Base-by-base conservation (phyloP, 1,140 invertebrate genomes). In the Apis dorsata region DNA sequence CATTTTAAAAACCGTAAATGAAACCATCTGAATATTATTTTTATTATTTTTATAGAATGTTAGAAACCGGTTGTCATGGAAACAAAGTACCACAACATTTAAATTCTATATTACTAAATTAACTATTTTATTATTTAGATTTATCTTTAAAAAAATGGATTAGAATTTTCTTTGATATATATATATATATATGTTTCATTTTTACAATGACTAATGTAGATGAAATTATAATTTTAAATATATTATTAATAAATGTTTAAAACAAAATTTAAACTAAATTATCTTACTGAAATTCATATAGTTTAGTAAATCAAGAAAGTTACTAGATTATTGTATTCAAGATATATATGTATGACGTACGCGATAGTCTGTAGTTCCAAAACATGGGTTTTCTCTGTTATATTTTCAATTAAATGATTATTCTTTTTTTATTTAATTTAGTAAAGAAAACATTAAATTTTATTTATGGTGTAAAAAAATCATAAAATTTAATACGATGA, bases 341-440 rank as follows among this genome's bases (percentile, higher is more conserved):
- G 62, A 80, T 70, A 79, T 78, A 82, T 62, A 80, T 85, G 68
- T 78, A 87, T 86, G 89, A 88, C 90, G 89, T 91, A 86, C 82
- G 84, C 88, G 86, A 91, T 76, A 84, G 82, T 85, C 81, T 85
- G 81, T 86, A 86, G 85, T 89, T 69, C 82, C 86, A 89, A 91
- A 89, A 90, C 79, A 90, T 90, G 88, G 84, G 84, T 84, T 87
- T 81, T 85, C 83, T 87, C 63, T 15, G 51, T 73, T 72, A 79
- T 66, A 49, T 77, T 73, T 51, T 28, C 17, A 51, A 80, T 81
- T 76, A 55, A 83, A 86, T 55, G 73, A 66, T 84, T 66, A 78
- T 53, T 19, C 15, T 51, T 82, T 59, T 24, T 62, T 44, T 3
- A 10, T 19, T 49, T 44, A 17, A 24, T 77, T 69, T 19, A 44